phyloP scores from a whole-genome alignment of 2,113 vertebrate genomes.

The Antechinus flavipes region DNA sequence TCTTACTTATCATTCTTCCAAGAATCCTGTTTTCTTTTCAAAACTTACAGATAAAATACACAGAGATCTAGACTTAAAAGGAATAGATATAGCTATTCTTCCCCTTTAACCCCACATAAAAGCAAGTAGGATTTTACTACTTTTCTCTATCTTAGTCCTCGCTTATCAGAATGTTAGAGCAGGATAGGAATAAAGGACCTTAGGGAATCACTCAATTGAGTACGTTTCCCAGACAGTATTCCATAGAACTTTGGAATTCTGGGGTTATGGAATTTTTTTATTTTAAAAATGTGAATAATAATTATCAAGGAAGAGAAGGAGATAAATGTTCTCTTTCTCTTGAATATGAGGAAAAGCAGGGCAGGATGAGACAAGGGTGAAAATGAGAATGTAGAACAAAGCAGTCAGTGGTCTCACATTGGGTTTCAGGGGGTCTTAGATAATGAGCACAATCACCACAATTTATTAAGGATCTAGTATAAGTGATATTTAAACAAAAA shows the following conservation, averaged over 20 bases:
- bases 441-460: neutral
- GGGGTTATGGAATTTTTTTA: neutral
- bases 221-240: neutral
- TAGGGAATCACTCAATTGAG: neutral
- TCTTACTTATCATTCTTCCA: conserved; percentile 12
- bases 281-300: neutral
- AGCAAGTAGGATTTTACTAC: neutral
- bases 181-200: neutral
- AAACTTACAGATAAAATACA: neutral
- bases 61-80: neutral
- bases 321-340: neutral
- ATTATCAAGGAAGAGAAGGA: neutral
- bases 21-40: neutral
- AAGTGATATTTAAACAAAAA: neutral
- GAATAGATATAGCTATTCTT: neutral
- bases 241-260: neutral
- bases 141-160: neutral
- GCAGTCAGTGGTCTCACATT: neutral
- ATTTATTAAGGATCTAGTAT: neutral
- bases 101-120: neutral
- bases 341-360: neutral
- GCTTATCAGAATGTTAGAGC: neutral
- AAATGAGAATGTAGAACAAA: neutral
- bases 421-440: neutral
- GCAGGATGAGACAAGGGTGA: neutral